Base-by-base conservation (phyloP, 92 coral and sea anemone species). In the Montipora capitata region DNA sequence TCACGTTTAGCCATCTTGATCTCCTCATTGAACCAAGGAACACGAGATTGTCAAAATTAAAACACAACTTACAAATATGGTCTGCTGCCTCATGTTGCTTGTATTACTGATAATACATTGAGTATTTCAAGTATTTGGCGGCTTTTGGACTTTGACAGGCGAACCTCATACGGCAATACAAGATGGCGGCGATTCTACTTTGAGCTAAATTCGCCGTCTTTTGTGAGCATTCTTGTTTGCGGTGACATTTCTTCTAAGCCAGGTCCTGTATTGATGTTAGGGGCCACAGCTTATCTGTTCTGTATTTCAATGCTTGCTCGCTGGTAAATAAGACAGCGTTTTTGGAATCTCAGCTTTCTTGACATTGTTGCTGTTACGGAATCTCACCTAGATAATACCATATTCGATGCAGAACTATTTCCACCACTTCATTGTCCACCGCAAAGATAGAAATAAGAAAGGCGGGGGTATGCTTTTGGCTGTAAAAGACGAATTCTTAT, bases 161-260 rank as follows among this genome's bases (percentile, higher is more conserved):
- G n/a, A n/a, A n/a, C n/a, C n/a, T n/a, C n/a, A n/a, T n/a, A n/a
- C n/a, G n/a, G n/a, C n/a, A n/a, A 72, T 72, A 72, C 77, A 72
- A 72, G 77, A 72, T 72, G 56, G 77, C 77, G 77, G 77, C 77
- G 77, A 41, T 72, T 72, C 77, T 72, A 41, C 18, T 72, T 72
- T 9, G 77, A n/a, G 77, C 77, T 72, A 14, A 72, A 72, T 72
- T 72, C 77, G 7, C 52, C 49, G 51, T 71, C 76, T 38, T 57
- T 72, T 45, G 77, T 72, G 77, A 40, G 77, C 77, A 72, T 72
- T 72, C 54, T 41, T 72, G 18, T 72, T 40, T 41, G 58, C 54
- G 77, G 77, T 57, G 58, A 72, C 77, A 72, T 72, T n/a, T n/a
- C n/a, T 41, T 72, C 77, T 57, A 72, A 72, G 56, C 77, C 54